A percentile compares a stretch with the other conserved stretches of the same genome.
Evolutionary conservation across 30 jellyfish, hydroid and myxozoan genomes (phyloP).

Genomic region (Aurelia sp.): DNA sequence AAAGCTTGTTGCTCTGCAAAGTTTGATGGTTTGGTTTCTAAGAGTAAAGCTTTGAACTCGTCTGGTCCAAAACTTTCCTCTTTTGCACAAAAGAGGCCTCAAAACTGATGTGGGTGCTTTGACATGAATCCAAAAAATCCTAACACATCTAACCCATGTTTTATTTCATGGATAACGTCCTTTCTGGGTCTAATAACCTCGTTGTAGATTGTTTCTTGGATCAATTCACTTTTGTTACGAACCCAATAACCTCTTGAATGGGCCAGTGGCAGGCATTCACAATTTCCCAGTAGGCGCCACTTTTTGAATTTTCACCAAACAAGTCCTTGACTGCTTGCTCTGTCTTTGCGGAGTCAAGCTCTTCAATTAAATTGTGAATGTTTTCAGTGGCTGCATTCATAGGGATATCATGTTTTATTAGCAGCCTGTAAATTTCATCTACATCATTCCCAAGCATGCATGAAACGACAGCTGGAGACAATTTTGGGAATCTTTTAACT

Average conservation of each 20-base stretch:
- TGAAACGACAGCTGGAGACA: not conserved
- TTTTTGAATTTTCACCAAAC: too few relatives aligned
- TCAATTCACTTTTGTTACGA: too few relatives aligned
- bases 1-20: conserved; percentile 35
- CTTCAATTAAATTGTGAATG: too few relatives aligned
- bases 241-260: too few relatives aligned
- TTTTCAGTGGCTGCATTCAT: too few relatives aligned
- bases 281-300: too few relatives aligned
- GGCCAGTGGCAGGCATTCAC: too few relatives aligned
- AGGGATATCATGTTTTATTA: conserved; percentile 24
- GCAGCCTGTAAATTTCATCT: not conserved
- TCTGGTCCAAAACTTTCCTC: conserved; percentile 7
- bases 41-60: conserved; percentile 4
- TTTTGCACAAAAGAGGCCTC: not conserved
- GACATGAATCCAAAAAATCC: conserved; percentile 36
- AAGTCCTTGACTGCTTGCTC: too few relatives aligned
- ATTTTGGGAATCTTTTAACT: conserved; percentile 18
- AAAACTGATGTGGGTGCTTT: conserved; percentile 9
- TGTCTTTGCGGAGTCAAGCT: too few relatives aligned
- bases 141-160: conserved; percentile 14
- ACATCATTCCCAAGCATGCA: conserved; percentile 14
- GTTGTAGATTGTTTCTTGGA: too few relatives aligned
- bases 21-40: not conserved
- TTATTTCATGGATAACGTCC: too few relatives aligned
- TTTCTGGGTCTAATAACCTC: too few relatives aligned